These are phyloP conservation scores for Troides aeacus DNA, from an alignment of 2,888 invertebrate species.

Conservation along the genomic window DNA sequence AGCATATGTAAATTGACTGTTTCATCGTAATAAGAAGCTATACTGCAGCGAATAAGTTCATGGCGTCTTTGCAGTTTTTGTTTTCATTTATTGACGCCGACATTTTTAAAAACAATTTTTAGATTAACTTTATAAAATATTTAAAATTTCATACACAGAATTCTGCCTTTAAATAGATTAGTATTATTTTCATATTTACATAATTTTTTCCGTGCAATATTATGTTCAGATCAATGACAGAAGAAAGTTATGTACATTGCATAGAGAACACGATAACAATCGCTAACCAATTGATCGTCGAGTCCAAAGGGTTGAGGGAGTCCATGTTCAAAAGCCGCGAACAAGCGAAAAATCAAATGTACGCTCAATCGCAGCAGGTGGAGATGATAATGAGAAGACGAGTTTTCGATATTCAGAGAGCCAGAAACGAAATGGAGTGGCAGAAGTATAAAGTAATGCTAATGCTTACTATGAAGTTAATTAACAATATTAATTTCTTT, in stretches of 20 bases:
- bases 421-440: conserved; percentile 94
- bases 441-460: conserved; percentile 80
- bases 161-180: not conserved
- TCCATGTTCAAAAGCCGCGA: conserved; percentile 89
- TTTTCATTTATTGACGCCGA: too few relatives aligned
- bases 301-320: conserved; percentile 88
- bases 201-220: not conserved
- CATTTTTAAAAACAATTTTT: too few relatives aligned
- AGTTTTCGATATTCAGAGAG: conserved; percentile 91
- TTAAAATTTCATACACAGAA: not conserved
- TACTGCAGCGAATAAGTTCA: too few relatives aligned
- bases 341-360: conserved; percentile 88
- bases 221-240: conserved; percentile 81
- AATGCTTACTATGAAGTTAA: not conserved
- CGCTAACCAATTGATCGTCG: conserved; percentile 89
- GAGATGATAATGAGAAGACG: conserved; percentile 92
- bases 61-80: too few relatives aligned
- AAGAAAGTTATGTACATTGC: conserved; percentile 91
- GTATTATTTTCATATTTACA: not conserved
- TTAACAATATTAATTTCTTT: too few relatives aligned
- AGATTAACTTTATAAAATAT: too few relatives aligned
- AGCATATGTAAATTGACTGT: too few relatives aligned
- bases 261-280: conserved; percentile 87
- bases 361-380: conserved; percentile 89
- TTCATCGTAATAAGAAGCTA: too few relatives aligned